phyloP scores from a whole-genome alignment of 2,888 invertebrate genomes.

The Hyppa rectilinea region DNA sequence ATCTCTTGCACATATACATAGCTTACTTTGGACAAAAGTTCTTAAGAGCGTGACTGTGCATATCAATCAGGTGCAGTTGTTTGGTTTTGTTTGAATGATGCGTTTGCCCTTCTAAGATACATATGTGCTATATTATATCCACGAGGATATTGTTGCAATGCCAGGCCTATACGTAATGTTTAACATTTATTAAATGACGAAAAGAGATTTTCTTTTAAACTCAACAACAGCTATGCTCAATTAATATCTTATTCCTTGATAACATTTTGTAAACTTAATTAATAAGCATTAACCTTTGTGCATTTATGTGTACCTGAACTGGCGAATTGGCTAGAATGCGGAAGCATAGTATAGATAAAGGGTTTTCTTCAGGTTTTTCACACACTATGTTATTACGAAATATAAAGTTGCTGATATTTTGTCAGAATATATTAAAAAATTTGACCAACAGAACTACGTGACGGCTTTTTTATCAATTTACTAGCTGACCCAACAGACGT shows the following conservation, averaged over 20 bases:
- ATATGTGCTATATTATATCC: not conserved
- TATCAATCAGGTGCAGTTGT: constrained; percentile 3
- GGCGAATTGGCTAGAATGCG: not conserved
- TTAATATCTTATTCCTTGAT: not conserved
- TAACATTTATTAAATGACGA: not conserved
- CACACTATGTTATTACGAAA: not conserved
- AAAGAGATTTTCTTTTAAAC: too few species aligned
- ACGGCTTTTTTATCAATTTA: not conserved
- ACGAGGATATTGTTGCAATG: not conserved
- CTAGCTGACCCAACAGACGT: too few species aligned
- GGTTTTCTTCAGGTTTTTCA: not conserved
- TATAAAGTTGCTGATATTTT: not conserved
- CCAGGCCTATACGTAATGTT: too few species aligned
- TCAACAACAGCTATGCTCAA: too few species aligned
- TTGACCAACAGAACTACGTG: not conserved
- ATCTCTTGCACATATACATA: not conserved
- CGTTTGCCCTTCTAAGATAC: not conserved
- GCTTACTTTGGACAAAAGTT: not conserved
- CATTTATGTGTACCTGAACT: constrained; percentile 6
- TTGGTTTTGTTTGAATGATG: not conserved
- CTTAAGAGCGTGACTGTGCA: constrained; percentile 13
- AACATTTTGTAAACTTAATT: not conserved
- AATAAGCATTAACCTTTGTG: not conserved
- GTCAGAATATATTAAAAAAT: not conserved
- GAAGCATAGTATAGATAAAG: not conserved